Base-by-base conservation (phyloP, 2,888 invertebrate species). In the Polydrusus pterygomalis region DNA sequence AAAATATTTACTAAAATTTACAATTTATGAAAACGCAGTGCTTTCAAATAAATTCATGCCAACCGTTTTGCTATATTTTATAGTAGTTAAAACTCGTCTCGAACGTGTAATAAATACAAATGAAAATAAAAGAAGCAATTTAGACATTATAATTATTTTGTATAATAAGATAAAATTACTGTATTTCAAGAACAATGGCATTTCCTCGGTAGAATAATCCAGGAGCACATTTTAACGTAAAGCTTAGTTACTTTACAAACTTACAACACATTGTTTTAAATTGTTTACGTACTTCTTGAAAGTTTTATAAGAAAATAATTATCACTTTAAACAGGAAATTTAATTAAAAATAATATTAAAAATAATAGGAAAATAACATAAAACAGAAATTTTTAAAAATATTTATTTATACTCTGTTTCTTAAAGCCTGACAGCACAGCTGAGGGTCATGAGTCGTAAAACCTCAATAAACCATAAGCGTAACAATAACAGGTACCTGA, bases 141-240 rank as follows among this genome's bases (percentile, higher is more conserved):
- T 15, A 34, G 9, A 56, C 34, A 13, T 7, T 30, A 56, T 56
- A 56, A 56, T 56, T 56, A 20, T 56, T 54, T 54, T 56, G 56
- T 56, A 30, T 34, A 56, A 15, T 30, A 34, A 56, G 34, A 56
- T 15, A 56, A n/a, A n/a, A 56, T 56, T 56, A 47, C 64, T 47
- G 64, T 64, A 40, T 45, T 47, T 45, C 2, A 25, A 25, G 30
- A 45, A 45, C 64, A 64, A 64, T 64, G n/a, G 47, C 6, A 47
- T 30, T 64, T 47, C 15, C 45, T 25, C n/a, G 17, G 30, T 20
- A 45, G n/a, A 43, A 64, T n/a, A 64, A 47, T 64, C 30, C 40
- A 10, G 64, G 0, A 43, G 18, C 18, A 10, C 40, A 62, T 17
- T 62, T 62, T 62, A 30, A n/a, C n/a, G n/a, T n/a, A n/a, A 62